Evolutionary conservation across 2,797 vertebrate species (phyloP), one percentile per base, ranked within the genome.

Genomic region (Notolepis coatsorum): DNA sequence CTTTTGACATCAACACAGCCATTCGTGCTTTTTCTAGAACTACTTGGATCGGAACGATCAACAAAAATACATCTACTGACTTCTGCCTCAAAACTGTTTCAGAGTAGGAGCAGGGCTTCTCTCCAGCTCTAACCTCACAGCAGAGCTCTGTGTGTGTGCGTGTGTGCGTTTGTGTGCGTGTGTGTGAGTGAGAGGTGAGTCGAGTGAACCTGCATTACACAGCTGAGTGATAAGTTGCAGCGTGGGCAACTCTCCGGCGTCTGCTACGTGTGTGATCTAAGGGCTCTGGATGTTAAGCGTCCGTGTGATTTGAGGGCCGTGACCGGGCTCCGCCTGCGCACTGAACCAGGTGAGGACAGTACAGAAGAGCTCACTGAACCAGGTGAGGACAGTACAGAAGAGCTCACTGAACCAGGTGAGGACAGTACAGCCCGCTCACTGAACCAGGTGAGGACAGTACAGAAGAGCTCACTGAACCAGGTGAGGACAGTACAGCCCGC

Each of bases 171-270:
- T n/a, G n/a, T n/a, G n/a, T 42, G 8, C 5, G 15, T 17, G 4
- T 47, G 43, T n/a, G 7, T 15, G 27, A 30, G 27, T 20, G 30
- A 21, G 9, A 21, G n/a, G 1, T 6, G 23, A 43, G 45, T 25
- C 38, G 28, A 59, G 47, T 23, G 15, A 46, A 53, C 47, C 31
- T 38, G 23, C 46, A 42, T 27, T 24, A 35, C 10, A 13, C n/a
- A 17, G 37, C 13, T 57, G 30, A 52, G 39, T 52, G 48, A 45
- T 25, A 52, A 17, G 55, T 46, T 7, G 6, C 60, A 38, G 64
- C 1, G 5, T 35, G 23, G n/a, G 31, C 28, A n/a, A 15, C 46
- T 17, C 33, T 18, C 20, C 15, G 9, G 42, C 27, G 45, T 37
- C 38, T 58, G 7, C 13, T 5, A 7, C 6, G 8, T 33, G 25